Base-by-base conservation (phyloP, 2,888 invertebrate species). In the Eristalis arbustorum region DNA sequence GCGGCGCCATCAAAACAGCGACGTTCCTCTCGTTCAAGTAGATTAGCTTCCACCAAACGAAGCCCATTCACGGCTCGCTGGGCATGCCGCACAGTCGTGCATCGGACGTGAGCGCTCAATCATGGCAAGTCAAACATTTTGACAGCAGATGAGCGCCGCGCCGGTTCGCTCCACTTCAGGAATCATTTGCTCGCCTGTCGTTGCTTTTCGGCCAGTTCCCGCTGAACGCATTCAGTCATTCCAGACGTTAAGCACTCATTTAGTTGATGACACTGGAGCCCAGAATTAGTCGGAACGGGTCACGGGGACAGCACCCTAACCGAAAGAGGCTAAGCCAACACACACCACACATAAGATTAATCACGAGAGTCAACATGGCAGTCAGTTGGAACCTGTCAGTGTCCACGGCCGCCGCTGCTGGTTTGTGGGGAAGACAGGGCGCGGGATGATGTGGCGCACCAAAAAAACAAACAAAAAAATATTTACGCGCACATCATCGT, bases 341-440 rank as follows among this genome's bases (percentile, higher is more conserved):
- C 18, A 78, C 57, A 71, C 34, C 81, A 71, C 59, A 73, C 49
- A 71, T 78, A 79, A 78, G 82, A 87, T 87, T 83, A 87, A 82
- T 83, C 78, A 82, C 87, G n/a, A 74, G 67, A 69, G 71, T 64
- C 67, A 75, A 69, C 59, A 68, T 71, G 67, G 61, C 69, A 75
- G 63, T 40, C 57, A 79, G 40, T 23, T 66, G 75, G 59, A 61
- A 49, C 22, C 4, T 66, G 31, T 66, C 64, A 31, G 23, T 66
- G 62, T 31, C 6, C 64, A 63, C 72, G 67, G 57, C 4, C 59
- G 42, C 4, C 59, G 25, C 6, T 49, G 49, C 25, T 3, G 57
- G 62, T 79, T 63, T 59, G 66, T 72, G 62, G 69, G 18, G 31
- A 37, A 63, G 62, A 73, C 80, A 34, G 23, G 23, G 66, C 37